These are phyloP conservation scores for Alca torda DNA, from an alignment of 2,797 vertebrate genomes.

Conservation along the genomic window DNA sequence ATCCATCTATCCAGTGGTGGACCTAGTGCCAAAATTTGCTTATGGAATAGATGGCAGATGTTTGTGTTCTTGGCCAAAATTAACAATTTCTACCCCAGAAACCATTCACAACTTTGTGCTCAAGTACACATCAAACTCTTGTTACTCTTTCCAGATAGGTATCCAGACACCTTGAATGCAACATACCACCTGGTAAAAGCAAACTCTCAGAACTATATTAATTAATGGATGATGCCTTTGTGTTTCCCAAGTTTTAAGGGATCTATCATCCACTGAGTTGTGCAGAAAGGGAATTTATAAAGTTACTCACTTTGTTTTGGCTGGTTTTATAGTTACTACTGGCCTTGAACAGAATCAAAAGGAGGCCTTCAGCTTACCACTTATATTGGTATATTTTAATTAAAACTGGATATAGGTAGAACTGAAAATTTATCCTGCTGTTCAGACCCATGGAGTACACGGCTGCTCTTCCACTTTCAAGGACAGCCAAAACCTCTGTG, in stretches of 20 bases:
- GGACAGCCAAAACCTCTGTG: neutral
- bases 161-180: neutral
- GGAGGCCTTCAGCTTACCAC: neutral
- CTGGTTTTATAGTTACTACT: neutral
- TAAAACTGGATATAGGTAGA: neutral
- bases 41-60: neutral
- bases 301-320: neutral
- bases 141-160: neutral
- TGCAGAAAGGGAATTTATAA: neutral
- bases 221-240: neutral
- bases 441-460: neutral
- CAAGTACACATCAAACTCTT: accelerated
- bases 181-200: neutral
- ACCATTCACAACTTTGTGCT: neutral
- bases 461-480: neutral
- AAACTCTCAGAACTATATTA: neutral
- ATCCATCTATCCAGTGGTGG: neutral
- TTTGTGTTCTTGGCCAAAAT: neutral
- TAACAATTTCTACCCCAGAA: neutral
- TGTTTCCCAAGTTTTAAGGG: neutral
- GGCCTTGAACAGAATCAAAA: neutral
- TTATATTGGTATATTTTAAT: neutral
- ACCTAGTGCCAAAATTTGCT: neutral
- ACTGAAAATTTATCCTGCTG: neutral
- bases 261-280: neutral